Percentiles rank a stretch among this genome's conserved stretches.
phyloP scores from a whole-genome alignment of 2,888 invertebrate species.

The Himalopsyche tibetana region DNA sequence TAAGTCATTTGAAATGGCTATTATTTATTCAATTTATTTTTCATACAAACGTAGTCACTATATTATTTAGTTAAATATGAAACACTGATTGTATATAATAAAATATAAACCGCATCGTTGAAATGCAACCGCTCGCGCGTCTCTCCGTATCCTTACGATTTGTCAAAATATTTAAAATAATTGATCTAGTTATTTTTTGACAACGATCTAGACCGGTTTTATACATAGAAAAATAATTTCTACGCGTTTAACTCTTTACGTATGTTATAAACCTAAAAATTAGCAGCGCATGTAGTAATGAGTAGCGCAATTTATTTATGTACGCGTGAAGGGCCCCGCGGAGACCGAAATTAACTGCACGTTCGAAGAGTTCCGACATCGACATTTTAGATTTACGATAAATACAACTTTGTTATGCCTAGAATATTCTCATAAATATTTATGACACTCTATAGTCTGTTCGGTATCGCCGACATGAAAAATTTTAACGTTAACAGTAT shows the following conservation, averaged over 20 bases:
- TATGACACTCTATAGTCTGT: too few relatives aligned
- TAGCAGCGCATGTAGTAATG: too few relatives aligned
- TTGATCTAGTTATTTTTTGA: conserved; percentile 33
- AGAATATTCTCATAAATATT: too few relatives aligned
- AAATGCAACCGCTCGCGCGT: conserved; percentile 21
- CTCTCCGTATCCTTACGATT: not conserved
- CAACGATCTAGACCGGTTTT: not conserved
- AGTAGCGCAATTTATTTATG: not conserved
- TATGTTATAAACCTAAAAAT: too few relatives aligned
- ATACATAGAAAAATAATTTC: conserved; percentile 37
- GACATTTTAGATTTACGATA: too few relatives aligned
- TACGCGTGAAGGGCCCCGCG: not conserved
- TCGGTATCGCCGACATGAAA: too few relatives aligned
- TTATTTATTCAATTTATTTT: conserved; percentile 46
- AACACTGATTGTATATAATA: conserved; percentile 58
- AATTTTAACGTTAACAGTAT: too few relatives aligned
- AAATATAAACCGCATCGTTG: conserved; percentile 46
- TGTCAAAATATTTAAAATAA: conserved; percentile 16
- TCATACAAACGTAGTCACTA: conserved; percentile 52
- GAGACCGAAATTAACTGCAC: not conserved
- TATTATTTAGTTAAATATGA: conserved; percentile 48
- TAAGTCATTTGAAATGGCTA: conserved; percentile 56
- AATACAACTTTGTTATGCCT: too few relatives aligned
- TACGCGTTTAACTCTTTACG: not conserved
- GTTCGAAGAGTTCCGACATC: too few relatives aligned